phyloP scores from a whole-genome alignment of 2,888 invertebrate species.

The Carpatolechia fugitivella region DNA sequence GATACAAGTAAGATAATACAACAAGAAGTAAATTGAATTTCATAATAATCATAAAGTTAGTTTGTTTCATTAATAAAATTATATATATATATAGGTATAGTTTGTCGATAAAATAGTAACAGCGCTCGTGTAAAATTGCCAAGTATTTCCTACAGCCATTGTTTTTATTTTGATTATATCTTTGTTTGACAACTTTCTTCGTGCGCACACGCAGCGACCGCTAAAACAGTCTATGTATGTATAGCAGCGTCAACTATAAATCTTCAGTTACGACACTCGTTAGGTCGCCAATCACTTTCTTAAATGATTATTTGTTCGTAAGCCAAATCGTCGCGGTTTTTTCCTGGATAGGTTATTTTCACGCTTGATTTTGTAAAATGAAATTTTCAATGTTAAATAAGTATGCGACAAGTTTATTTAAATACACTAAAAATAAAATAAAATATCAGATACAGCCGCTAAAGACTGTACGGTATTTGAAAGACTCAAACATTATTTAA shows the following conservation, averaged over 20 bases:
- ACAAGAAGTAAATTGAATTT: too few relatives aligned
- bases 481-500: too few relatives aligned
- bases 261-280: not conserved
- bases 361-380: not conserved
- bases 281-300: not conserved
- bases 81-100: too few relatives aligned
- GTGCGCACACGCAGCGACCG: not conserved
- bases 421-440: too few relatives aligned
- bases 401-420: too few relatives aligned
- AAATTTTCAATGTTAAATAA: too few relatives aligned
- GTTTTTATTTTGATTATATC: not conserved
- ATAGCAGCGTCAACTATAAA: not conserved
- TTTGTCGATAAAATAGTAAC: too few relatives aligned
- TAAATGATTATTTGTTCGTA: not conserved
- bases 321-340: not conserved
- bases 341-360: not conserved
- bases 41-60: too few relatives aligned
- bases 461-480: too few relatives aligned
- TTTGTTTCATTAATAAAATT: too few relatives aligned
- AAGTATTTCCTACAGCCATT: not conserved
- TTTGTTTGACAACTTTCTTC: constrained; percentile 2
- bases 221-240: not conserved
- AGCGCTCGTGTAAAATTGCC: not conserved
- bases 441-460: too few relatives aligned
- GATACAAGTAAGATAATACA: too few relatives aligned